Percentiles rank a stretch among this genome's conserved stretches.
phyloP scores from a whole-genome alignment of 2,797 vertebrate species.

The Oophaga sylvatica region DNA sequence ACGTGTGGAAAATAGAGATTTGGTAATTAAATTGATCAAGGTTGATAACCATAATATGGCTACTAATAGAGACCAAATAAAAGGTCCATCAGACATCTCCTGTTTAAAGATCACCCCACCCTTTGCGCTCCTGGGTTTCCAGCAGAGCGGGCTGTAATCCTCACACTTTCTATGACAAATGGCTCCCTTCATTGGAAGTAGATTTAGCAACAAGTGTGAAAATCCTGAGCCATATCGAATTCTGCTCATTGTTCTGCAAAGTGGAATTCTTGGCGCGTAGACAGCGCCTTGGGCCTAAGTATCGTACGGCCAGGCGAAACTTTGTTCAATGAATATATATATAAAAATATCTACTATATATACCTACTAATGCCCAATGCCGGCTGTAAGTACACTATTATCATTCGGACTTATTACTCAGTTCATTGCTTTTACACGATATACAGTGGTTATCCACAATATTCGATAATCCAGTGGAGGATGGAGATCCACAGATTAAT shows the following conservation, averaged over 20 bases:
- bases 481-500: too few species aligned
- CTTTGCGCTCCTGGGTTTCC: background rate
- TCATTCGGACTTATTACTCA: background rate
- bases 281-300: background rate
- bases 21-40: background rate
- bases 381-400: background rate
- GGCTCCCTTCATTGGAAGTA: background rate
- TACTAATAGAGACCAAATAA: background rate
- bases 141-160: background rate
- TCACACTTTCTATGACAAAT: constrained; percentile 5
- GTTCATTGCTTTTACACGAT: too few species aligned
- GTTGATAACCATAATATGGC: background rate
- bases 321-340: background rate
- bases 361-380: background rate
- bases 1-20: background rate
- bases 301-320: background rate
- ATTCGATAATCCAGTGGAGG: too few species aligned
- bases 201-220: constrained; percentile 15
- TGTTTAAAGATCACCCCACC: too few species aligned
- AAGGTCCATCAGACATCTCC: background rate
- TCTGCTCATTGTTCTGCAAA: background rate
- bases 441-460: too few species aligned
- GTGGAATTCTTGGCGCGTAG: background rate
- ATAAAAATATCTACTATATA: too few species aligned
- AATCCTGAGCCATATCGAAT: background rate